Evolutionary conservation across 2,888 invertebrate species (phyloP), one percentile per base, ranked within the genome.

Genomic region (Pammene aurita): DNA sequence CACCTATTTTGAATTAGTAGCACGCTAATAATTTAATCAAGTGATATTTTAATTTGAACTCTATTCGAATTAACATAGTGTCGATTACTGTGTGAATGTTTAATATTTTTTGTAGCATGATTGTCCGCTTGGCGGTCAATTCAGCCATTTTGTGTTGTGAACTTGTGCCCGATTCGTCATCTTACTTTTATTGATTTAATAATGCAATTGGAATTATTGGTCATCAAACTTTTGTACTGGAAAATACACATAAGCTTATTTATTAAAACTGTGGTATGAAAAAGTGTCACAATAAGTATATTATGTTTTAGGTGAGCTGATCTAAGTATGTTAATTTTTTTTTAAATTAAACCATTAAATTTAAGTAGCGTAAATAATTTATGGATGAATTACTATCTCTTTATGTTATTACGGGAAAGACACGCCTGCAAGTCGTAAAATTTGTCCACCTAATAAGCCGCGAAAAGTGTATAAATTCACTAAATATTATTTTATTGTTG

Each of bases 91-190:
- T 46, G 10, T 35, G 9, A n/a, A 44, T n/a, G 26, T 26, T 41
- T 26, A 34, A 34, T 58, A 44, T 14, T 14, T 44, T 58, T 26
- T 34, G n/a, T n/a, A 16, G 18, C 41, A 42, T 18, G 56, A 57
- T 11, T 57, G 26, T 34, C 4, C 35, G 44, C 58, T 60, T 57
- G 57, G 57, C 46, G 46, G 34, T 46, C 60, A 46, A 46, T 34
- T 60, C 60, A 46, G 60, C 60, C 60, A 60, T 60, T 60, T 46
- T 60, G 60, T 46, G 34, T 46, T 60, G 60, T 46, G 34, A 46
- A n/a, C n/a, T n/a, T n/a, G n/a, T n/a, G n/a, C n/a, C 6, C 14
- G 14, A 60, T 46, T 60, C 46, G 60, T 60, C 60, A 60, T 35
- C 60, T 60, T 58, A 44, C 44, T 44, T 41, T 56, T 10, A 13